Evolutionary conservation across 64 coral and sea anemone species (phyloP).

Genomic region (Montipora foliosa): DNA sequence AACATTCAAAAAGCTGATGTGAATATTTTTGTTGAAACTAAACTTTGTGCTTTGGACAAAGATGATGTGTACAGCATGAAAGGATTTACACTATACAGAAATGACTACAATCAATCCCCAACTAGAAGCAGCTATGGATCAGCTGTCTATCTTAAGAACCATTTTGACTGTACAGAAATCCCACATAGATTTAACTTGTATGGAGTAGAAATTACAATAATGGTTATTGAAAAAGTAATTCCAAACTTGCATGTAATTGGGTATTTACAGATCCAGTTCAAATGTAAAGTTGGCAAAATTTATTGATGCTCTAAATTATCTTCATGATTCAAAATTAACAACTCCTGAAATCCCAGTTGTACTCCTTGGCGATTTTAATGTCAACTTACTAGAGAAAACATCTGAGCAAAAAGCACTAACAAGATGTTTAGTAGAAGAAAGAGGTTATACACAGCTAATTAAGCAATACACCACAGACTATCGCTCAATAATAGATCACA

Average conservation of each 20-base stretch:
- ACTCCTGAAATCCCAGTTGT: not conserved
- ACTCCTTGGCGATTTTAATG: conserved; percentile 63
- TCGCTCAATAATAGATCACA: conserved; percentile 39
- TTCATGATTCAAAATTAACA: conserved; percentile 42
- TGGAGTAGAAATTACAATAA: conserved; percentile 71
- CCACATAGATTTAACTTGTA: conserved; percentile 55
- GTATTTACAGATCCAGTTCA: conserved; percentile 58
- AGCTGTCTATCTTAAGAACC: conserved; percentile 33
- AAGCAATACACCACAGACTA: conserved; percentile 61
- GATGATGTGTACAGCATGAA: not conserved
- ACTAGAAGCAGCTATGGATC: conserved; percentile 43
- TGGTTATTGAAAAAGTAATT: conserved; percentile 35
- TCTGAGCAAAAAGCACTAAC: conserved; percentile 31
- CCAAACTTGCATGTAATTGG: conserved; percentile 67
- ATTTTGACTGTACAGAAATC: not conserved
- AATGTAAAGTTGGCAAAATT: conserved; percentile 28
- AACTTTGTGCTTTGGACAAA: conserved; percentile 8
- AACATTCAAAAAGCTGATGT: conserved; percentile 38
- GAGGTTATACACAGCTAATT: conserved; percentile 28
- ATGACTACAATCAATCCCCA: conserved; percentile 6
- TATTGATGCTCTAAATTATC: conserved; percentile 55
- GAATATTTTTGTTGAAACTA: conserved; percentile 56
- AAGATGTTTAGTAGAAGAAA: conserved; percentile 38
- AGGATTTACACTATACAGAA: conserved; percentile 38
- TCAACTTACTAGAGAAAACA: conserved; percentile 42